Percentiles rank a stretch among this genome's conserved stretches.
phyloP scores from a whole-genome alignment of 2,113 vertebrate genomes.

The Paramormyrops kingsleyae region DNA sequence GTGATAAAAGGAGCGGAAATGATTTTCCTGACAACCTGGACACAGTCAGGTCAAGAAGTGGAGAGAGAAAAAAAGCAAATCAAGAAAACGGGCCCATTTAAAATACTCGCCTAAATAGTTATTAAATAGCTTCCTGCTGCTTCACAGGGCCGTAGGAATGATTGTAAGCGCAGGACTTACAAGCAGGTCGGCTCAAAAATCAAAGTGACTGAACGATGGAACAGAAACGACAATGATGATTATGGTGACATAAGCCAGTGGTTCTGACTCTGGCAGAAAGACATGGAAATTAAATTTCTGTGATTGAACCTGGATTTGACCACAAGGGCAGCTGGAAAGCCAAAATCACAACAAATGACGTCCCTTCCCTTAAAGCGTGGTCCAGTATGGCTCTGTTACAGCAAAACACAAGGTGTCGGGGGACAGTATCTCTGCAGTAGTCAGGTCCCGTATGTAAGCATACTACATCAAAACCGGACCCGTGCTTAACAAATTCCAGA shows the following conservation, averaged over 20 bases:
- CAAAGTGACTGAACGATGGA: neutral
- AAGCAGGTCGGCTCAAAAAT: neutral
- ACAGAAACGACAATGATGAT: neutral
- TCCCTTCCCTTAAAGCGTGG: slow-evolving; percentile 2
- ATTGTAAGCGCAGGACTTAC: neutral
- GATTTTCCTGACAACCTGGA: neutral
- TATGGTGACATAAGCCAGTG: neutral
- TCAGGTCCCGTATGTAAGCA: neutral
- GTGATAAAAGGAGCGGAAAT: neutral
- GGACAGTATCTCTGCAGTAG: neutral
- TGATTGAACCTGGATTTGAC: neutral
- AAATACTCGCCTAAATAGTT: neutral
- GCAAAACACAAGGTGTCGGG: neutral
- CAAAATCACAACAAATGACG: neutral
- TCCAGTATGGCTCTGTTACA: slow-evolving; percentile 5
- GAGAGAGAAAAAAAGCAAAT: neutral
- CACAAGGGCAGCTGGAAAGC: neutral
- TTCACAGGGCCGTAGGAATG: neutral
- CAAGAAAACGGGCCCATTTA: neutral
- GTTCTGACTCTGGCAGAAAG: neutral
- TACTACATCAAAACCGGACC: neutral
- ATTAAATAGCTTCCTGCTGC: neutral
- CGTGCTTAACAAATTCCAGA: neutral
- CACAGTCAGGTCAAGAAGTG: neutral
- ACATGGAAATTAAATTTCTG: neutral